Evolutionary conservation across 92 coral and sea anemone species (phyloP), one percentile per base, ranked within the genome.

Genomic region (Bergia puertoricense): DNA sequence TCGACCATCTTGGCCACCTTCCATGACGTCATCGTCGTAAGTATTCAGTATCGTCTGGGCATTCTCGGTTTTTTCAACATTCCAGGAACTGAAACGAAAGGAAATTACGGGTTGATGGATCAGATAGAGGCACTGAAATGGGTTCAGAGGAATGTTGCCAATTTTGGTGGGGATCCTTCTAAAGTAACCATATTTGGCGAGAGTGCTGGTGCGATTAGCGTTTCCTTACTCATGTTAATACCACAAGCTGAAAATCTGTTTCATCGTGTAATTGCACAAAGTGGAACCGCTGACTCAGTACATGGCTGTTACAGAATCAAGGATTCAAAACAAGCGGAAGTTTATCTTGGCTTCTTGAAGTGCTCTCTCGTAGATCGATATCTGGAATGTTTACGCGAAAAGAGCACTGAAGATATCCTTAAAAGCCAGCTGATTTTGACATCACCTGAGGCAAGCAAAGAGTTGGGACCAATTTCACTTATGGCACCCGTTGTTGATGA

Each of bases 21-120:
- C 65, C 44, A 88, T 80, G 92, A 93, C 81, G 93, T 92, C 92
- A 92, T 94, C 41, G 88, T 92, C 75, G 95, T 94, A 22, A 66
- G 93, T 3, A 79, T 92, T 79, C 93, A 94, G 78, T 94, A 94
- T 75, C 96, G 96, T 18, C 85, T 94, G 23, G 96, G 96, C 2
- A 57, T 94, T 7, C 88, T 94, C 18, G 96, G 96, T 2, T 94
- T 92, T 86, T 87, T 94, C 54, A 92, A 92, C 43, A 65, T 92
- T 50, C 96, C 95, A 30, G 95, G 91, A 15, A 88, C 96, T 45
- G 87, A 94, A 1, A 71, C 90, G 9, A 89, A 80, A 59, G 96
- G 96, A 0, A 94, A 94, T 80, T 92, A 86, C 79, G 96, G 93
- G 20, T 73, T 94, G 79, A 62, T 88, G 74, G 96, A 94, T 56